Conservation (phyloP, 2,888 invertebrate species). For the Ectobius pallidus region DNA sequence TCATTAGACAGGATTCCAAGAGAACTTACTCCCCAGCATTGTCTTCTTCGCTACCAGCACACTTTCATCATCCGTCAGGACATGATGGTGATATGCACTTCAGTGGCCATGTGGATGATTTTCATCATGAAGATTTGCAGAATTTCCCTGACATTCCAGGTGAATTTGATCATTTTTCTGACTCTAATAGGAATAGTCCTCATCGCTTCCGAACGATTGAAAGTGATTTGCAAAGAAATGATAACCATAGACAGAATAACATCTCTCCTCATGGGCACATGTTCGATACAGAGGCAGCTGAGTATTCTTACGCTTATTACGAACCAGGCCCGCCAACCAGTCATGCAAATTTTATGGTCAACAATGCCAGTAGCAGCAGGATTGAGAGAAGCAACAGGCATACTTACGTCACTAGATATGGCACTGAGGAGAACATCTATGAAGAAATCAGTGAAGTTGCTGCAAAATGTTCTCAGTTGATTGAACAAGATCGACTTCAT, state of each 20-base stretch:
- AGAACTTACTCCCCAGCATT: background rate
- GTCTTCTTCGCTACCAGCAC: background rate
- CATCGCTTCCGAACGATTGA: background rate
- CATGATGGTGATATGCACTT: background rate
- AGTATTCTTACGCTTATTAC: constrained; percentile 85
- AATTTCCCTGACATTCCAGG: background rate
- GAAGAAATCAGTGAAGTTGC: constrained; percentile 76
- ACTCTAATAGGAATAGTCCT: background rate
- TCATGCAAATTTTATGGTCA: constrained; percentile 44
- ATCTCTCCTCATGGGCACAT: constrained; percentile 33
- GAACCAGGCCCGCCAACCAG: constrained; percentile 66
- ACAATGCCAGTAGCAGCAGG: constrained; percentile 54
- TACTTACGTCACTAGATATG: constrained; percentile 78
- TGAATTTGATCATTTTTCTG: background rate
- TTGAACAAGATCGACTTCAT: background rate
- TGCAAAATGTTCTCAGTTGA: constrained; percentile 42
- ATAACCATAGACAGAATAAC: background rate
- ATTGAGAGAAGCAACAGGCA: constrained; percentile 55
- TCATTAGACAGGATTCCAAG: background rate
- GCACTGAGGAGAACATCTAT: constrained; percentile 84
- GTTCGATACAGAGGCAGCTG: constrained; percentile 53
- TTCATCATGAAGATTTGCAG: too few relatives aligned
- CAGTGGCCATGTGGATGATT: background rate
- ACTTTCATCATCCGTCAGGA: background rate
- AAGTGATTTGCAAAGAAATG: background rate